These are phyloP conservation scores for Dryocosmus kuriphilus DNA, from an alignment of 2,888 invertebrate species.

Conservation along the genomic window DNA sequence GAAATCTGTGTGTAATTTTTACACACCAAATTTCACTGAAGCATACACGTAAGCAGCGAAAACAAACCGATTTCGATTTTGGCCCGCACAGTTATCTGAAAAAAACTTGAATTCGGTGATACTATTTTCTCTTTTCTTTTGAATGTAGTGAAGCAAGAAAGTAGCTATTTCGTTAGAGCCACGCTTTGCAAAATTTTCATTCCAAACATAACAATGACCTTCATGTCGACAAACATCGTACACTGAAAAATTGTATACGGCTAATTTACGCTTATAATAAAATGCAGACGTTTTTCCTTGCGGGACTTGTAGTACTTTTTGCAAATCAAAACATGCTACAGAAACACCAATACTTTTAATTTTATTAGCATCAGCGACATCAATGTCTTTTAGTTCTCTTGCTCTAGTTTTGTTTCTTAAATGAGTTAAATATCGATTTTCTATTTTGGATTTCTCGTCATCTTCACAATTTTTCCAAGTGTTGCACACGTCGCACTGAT, in stretches of 20 bases:
- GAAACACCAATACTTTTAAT: neutral
- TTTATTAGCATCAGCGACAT: slow-evolving; percentile 15
- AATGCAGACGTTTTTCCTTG: slow-evolving; percentile 31
- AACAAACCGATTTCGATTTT: slow-evolving; percentile 62
- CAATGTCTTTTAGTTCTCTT: slow-evolving; percentile 38
- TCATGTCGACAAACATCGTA: slow-evolving; percentile 50
- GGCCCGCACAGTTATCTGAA: slow-evolving; percentile 64
- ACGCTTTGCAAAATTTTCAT: slow-evolving; percentile 58
- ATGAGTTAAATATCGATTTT: slow-evolving; percentile 26
- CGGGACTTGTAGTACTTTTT: slow-evolving; percentile 36
- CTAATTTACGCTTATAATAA: slow-evolving; percentile 50
- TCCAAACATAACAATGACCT: slow-evolving; percentile 62
- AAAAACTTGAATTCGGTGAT: slow-evolving; percentile 61
- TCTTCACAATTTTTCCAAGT: neutral
- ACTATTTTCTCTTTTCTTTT: slow-evolving; percentile 43
- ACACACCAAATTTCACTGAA: slow-evolving; percentile 55
- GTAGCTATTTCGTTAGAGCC: slow-evolving; percentile 61
- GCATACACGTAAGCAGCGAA: slow-evolving; percentile 60
- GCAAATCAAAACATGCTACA: slow-evolving; percentile 39
- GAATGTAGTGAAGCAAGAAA: slow-evolving; percentile 50
- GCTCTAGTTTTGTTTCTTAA: slow-evolving; percentile 17
- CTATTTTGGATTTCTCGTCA: slow-evolving; percentile 6
- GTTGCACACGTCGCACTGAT: slow-evolving; percentile 40
- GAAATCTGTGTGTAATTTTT: slow-evolving; percentile 60
- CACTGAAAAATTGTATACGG: slow-evolving; percentile 57